Percentiles rank a stretch among this genome's conserved stretches.
phyloP scores from a whole-genome alignment of 2,113 vertebrate species.

The Cairina moschata region DNA sequence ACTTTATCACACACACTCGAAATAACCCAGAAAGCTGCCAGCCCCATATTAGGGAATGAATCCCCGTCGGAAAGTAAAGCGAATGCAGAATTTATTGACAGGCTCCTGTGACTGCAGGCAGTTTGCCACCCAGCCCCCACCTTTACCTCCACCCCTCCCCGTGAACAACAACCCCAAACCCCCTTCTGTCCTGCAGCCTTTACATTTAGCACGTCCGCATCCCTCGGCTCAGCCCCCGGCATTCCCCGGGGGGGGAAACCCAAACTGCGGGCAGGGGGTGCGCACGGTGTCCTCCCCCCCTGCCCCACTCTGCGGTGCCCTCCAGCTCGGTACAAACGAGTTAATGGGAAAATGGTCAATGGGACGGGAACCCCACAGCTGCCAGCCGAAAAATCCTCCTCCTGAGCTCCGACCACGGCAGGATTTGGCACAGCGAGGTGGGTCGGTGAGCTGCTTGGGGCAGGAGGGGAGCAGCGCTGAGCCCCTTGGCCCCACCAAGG shows the following conservation, averaged over 20 bases:
- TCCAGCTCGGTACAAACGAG: not conserved
- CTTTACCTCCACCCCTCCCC: not conserved
- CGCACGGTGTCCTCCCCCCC: not conserved
- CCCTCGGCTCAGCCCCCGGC: not conserved
- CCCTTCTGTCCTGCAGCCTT: conserved; percentile 21
- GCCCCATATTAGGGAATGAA: conserved; percentile 95
- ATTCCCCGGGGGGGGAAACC: not conserved
- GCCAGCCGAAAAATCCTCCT: not conserved
- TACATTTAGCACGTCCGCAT: conserved; percentile 52
- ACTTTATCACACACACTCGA: conserved; percentile 95
- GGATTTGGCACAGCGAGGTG: not conserved
- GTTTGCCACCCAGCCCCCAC: conserved; percentile 63
- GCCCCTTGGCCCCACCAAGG: not conserved
- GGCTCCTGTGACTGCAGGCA: conserved; percentile 75
- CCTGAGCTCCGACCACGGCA: not conserved
- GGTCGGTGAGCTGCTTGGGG: not conserved
- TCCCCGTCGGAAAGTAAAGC: conserved; percentile 82
- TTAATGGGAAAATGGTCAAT: too few species aligned
- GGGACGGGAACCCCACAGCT: not conserved
- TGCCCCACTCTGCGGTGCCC: not conserved
- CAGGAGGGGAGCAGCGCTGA: not conserved
- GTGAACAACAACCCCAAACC: not conserved
- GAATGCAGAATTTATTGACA: conserved; percentile 90
- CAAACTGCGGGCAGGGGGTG: not conserved
- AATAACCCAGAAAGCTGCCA: conserved; percentile 95